Evolutionary conservation across 2,113 vertebrate species (phyloP), one percentile per base, ranked within the genome.

Genomic region (Megatriorchis doriae): DNA sequence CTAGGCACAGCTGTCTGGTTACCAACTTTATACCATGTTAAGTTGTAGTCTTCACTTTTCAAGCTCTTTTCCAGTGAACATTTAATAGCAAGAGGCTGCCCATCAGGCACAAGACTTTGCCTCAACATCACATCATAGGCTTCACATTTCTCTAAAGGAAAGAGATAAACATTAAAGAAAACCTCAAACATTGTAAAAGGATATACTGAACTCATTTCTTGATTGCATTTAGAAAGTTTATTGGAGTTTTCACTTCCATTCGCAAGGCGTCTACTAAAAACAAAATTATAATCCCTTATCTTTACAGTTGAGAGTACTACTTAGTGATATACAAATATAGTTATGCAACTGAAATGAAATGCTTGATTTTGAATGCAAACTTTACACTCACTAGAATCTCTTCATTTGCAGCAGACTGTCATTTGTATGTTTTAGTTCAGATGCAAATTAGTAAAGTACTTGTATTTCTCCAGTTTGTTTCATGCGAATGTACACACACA

Each of bases 21-120:
- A 55, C 95, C 97, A 61, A 90, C 93, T 96, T 97, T 93, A 90
- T 98, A 98, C 99, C 99, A 99, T 8, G 89, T 98, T 90, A 99
- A 86, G 53, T 96, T 98, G 88, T 95, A 96, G 73, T 96, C 92
- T 87, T 29, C 83, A 81, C 31, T 94, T 82, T 87, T 62, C 62
- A 47, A 80, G 78, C 10, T 77, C 47, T 71, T 89, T 52, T 82
- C 92, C 53, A 38, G 59, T 13, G 94, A 97, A 66, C 97, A 97
- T n/a, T 59, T 94, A 88, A 97, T 81, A 80, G 91, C 94, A 79
- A 97, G 86, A 87, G 97, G 97, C 38, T 97, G 93, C 55, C 94
- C 88, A 27, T 53, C 25, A 85, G 67, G 97, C 55, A 97, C 95
- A 80, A 96, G 91, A 45, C 10, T 96, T 27, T 97, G 27, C 38